A percentile compares a stretch with the other conserved stretches of the same genome.
phyloP scores from a whole-genome alignment of 2,888 invertebrate genomes.

The Saturnia pavonia region DNA sequence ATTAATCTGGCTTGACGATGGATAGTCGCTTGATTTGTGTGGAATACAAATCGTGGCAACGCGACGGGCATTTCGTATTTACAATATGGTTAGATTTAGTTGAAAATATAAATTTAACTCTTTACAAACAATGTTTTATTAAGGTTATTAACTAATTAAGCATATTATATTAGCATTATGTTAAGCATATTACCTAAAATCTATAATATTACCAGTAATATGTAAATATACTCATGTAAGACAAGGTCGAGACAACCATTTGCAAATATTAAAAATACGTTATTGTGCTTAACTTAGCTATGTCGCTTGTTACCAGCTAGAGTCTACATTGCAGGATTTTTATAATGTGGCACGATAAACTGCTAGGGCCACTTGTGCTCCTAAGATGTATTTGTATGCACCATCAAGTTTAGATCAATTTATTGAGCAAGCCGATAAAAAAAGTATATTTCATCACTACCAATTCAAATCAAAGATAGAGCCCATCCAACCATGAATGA shows the following conservation, averaged over 20 bases:
- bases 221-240: too few species aligned
- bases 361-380: too few species aligned
- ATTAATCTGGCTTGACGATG: conserved; percentile 79
- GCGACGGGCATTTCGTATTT: neutral
- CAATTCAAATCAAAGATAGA: neutral
- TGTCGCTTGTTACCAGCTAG: neutral
- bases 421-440: neutral
- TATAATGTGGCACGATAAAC: too few species aligned
- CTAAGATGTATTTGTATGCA: too few species aligned
- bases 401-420: neutral
- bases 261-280: too few species aligned
- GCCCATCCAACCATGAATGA: neutral
- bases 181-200: too few species aligned
- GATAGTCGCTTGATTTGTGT: conserved; percentile 47
- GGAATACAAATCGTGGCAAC: conserved; percentile 71
- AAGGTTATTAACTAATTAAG: neutral
- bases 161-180: too few species aligned
- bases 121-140: neutral
- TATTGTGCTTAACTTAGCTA: neutral
- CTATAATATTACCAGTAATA: too few species aligned
- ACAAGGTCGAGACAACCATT: too few species aligned
- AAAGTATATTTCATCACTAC: neutral
- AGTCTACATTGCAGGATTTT: too few species aligned
- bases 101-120: neutral
- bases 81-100: neutral